phyloP scores from a whole-genome alignment of 2,888 invertebrate genomes.

The Rhabditoides inermis region DNA sequence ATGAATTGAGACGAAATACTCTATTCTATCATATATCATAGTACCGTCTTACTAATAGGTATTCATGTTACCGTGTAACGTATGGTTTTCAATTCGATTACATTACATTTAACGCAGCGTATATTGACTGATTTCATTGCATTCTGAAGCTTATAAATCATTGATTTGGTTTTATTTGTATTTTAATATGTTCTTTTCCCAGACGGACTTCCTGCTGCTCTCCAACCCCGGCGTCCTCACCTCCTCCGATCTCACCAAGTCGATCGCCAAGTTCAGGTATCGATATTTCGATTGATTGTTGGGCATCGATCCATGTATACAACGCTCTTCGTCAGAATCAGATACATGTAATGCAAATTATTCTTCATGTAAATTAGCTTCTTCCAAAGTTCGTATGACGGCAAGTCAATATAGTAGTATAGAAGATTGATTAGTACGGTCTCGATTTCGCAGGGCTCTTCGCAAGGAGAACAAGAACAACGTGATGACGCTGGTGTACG shows the following conservation, averaged over 20 bases:
- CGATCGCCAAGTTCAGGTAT: conserved; percentile 29
- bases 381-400: too few species aligned
- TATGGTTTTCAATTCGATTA: too few species aligned
- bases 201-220: conserved; percentile 42
- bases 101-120: too few species aligned
- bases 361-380: too few species aligned
- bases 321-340: too few species aligned
- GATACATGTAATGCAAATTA: too few species aligned
- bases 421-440: too few species aligned
- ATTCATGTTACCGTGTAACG: too few species aligned
- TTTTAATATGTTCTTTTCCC: conserved; percentile 1
- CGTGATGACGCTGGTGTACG: conserved; percentile 35
- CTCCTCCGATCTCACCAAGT: conserved; percentile 16
- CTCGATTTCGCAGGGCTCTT: conserved; percentile 15
- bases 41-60: too few species aligned
- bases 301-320: too few species aligned
- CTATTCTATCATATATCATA: not conserved
- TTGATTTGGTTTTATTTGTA: not conserved
- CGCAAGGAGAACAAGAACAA: conserved; percentile 29
- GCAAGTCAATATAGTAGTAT: too few species aligned
- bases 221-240: conserved; percentile 32
- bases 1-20: not conserved
- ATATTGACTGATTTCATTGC: too few species aligned
- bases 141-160: not conserved
- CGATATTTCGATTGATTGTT: not conserved